Evolutionary conservation across 2,888 invertebrate species (phyloP), one percentile per base, ranked within the genome.

Genomic region (Dyspetes luteomarginatus): DNA sequence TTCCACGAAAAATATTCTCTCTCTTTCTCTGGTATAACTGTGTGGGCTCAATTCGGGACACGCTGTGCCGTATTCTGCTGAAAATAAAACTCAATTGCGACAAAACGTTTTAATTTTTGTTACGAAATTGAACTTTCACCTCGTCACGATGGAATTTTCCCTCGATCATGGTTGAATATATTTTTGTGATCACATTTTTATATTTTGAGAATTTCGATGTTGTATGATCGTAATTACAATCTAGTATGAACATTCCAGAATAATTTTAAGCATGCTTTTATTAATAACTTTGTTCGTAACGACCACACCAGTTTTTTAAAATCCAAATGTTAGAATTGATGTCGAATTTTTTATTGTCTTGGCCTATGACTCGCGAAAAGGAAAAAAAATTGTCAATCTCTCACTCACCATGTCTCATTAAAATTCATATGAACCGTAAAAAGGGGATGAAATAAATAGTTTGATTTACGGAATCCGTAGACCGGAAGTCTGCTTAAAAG

Each of bases 381-480:
- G 1, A 45, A 43, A 43, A 0, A 12, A 5, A n/a, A 28, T n/a
- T n/a, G 26, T 26, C 5, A 19, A 28, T n/a, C 56, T 28, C 12
- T 41, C 56, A 43, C 19, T 69, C 56, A 69, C 52, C 41, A 56
- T 69, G 5, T 56, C n/a, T 12, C 43, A 28, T 56, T 43, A 24
- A 19, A 45, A 69, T 69, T 43, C 55, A 56, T 56, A 17, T 4
- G 19, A 43, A 17, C 9, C 28, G 17, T 17, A 19, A 12, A 15
- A 22, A 24, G 19, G 2, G 22, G 41, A 24, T 36, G 12, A 36
- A 36, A 36, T 36, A 48, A n/a, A n/a, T n/a, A n/a, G n/a, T n/a
- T 48, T 7, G 48, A 48, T 50, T 50, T 56, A 28, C 28, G 15
- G 55, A 26, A 28, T n/a, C 28, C 55, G n/a, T 56, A 56, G 28